Conservation (phyloP, 2,888 invertebrate genomes). For the Choreutis nemorana region DNA sequence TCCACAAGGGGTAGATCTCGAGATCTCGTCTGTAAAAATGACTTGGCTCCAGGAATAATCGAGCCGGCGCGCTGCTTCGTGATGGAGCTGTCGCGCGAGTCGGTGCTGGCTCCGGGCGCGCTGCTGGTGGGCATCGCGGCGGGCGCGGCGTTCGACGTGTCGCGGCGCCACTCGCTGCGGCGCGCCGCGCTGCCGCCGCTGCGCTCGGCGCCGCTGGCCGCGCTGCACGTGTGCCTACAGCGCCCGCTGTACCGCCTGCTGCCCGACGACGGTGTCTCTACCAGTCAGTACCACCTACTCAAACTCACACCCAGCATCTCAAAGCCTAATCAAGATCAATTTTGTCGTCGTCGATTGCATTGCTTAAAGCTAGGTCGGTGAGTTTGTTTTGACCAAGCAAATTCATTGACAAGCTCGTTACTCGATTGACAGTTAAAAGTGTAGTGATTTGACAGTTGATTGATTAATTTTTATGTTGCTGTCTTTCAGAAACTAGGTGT, state of each 20-base stretch:
- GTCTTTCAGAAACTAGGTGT: too few relatives aligned
- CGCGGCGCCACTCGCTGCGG: constrained; percentile 79
- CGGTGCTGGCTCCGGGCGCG: constrained; percentile 75
- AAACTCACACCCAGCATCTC: too few relatives aligned
- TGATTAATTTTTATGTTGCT: too few relatives aligned
- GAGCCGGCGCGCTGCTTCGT: constrained; percentile 88
- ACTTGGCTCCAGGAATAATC: constrained; percentile 69
- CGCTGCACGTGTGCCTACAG: constrained; percentile 8
- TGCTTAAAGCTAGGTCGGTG: too few relatives aligned
- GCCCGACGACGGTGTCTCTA: constrained; percentile 20
- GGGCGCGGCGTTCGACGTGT: constrained; percentile 84
- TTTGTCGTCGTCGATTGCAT: too few relatives aligned
- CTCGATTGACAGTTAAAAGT: too few relatives aligned
- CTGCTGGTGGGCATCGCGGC: constrained; percentile 68
- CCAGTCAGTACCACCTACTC: constrained; percentile 57
- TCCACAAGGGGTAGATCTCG: too few relatives aligned
- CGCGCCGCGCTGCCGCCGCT: constrained; percentile 76
- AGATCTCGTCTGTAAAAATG: not conserved
- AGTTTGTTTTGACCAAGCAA: too few relatives aligned
- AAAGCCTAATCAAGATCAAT: too few relatives aligned
- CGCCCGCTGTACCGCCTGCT: constrained; percentile 7
- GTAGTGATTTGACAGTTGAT: too few relatives aligned
- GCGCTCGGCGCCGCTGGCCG: constrained; percentile 40
- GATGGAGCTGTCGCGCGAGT: constrained; percentile 83
- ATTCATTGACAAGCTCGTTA: too few relatives aligned